Evolutionary conservation across 2,797 vertebrate genomes (phyloP), one percentile per base, ranked within the genome.

Genomic region (Adrianichthys oophorus): DNA sequence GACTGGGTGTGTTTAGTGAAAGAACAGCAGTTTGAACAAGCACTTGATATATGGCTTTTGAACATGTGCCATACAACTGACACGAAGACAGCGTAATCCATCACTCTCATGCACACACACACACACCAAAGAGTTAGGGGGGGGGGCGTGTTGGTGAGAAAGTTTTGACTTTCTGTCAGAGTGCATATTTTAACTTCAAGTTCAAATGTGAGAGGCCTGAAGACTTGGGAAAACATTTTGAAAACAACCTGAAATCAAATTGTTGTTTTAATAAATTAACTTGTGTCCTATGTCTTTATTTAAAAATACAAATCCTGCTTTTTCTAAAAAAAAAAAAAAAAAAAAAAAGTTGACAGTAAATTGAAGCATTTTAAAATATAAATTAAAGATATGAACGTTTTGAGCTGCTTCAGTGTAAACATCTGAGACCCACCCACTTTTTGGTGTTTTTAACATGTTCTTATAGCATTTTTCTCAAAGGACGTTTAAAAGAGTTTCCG

Each of bases 1-100:
- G 24, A 58, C 44, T 65, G 48, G 19, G 47, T 62, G 60, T 56
- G 56, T 58, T 37, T 37, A 15, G 48, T 14, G 26, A 48, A 69
- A 56, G 19, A 74, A 32, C 12, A 18, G 37, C 45, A 52, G 48
- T 54, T 19, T 41, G 54, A 73, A 23, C 16, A 26, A 41, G 37
- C 23, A 21, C 6, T 8, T 52, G 47, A 58, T 49, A 23, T 32
- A 47, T 8, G n/a, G 0, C 47, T 66, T 66, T 61, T 48, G 43
- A 70, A 67, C 48, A 54, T 14, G 41, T 18, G 23, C 29, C 43
- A 47, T 23, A 24, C 37, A 59, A 65, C 13, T 46, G 51, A 62
- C 0, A 1, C 45, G 10, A 4, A 56, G 65, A 56, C 2, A 29
- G 1, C 19, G 53, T 21, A 18, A 6, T 21, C 15, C 10, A 42